A percentile compares a stretch with the other conserved stretches of the same genome.
Conservation (phyloP, 64 coral and sea anemone genomes). For the Hydrozoanthus tunicans region DNA sequence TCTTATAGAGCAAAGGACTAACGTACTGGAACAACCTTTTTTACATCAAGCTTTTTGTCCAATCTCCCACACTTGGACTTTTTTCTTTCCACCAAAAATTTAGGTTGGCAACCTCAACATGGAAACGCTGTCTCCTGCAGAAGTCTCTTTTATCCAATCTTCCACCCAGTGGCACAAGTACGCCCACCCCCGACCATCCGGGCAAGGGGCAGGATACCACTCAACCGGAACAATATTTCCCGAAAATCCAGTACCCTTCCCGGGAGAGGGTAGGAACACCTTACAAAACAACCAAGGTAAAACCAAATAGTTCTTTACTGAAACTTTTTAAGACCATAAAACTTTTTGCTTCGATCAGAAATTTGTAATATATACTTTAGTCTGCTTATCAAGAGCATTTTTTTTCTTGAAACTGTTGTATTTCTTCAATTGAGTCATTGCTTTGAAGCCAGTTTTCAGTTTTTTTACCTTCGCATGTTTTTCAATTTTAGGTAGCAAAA, state of each 20-base stretch:
- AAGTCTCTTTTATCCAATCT: constrained; percentile 44
- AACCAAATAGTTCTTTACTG: not conserved
- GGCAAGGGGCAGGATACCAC: not conserved
- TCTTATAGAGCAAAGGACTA: not conserved
- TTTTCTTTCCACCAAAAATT: not conserved
- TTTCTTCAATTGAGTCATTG: no score
- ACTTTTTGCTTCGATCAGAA: no score
- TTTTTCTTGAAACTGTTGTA: no score
- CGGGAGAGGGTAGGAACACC: not conserved
- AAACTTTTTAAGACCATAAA: no score
- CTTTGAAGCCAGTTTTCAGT: not conserved
- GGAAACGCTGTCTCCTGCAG: constrained; percentile 52
- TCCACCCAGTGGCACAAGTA: constrained; percentile 53
- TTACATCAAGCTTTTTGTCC: not conserved
- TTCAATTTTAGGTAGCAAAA: not conserved
- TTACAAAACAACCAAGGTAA: constrained; percentile 35
- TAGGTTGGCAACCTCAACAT: constrained; percentile 43
- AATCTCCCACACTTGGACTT: not conserved
- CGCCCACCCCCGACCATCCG: not conserved
- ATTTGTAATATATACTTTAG: not conserved
- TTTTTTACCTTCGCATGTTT: not conserved
- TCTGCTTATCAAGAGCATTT: no score
- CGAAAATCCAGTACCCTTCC: constrained; percentile 50
- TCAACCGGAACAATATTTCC: constrained; percentile 45
- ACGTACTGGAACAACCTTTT: not conserved